Base-by-base conservation (phyloP, 2,113 vertebrate species). In the Pollachius pollachius region DNA sequence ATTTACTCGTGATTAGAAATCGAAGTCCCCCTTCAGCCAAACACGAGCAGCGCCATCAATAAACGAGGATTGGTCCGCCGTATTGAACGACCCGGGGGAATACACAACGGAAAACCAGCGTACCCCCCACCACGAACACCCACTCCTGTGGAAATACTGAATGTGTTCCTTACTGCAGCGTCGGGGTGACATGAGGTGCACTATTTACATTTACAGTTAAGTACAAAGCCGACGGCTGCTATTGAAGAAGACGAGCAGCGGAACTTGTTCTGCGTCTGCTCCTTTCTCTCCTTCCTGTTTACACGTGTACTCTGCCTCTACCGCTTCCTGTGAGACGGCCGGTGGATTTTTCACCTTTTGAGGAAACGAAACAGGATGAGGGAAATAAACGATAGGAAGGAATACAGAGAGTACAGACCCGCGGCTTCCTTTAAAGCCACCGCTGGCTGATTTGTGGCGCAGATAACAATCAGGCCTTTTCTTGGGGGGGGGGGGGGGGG, bases 401-500 rank as follows among this genome's bases (percentile, higher is more conserved):
- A 25, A 27, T n/a, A n/a, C 21, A 63, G 58, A 67, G 54, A 52
- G 18, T n/a, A 18, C 30, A 52, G 62, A 57, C 37, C 8, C 56
- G 25, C 56, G 30, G 12, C 9, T 19, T 5, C 30, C 16, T 19
- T 62, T 58, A 67, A 70, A 18, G 56, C 65, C 9, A 16, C 19
- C 8, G 30, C 30, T 30, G 57, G 15, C 54, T 62, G 62, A 74
- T 71, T 69, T 18, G 62, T 73, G 30, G 58, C 64, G 60, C 27
- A 67, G 66, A 60, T 72, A 81, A 81, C 54, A 61, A 71, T 70
- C 30, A 30, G 30, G 30, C 30, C 30, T 72, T 63, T 52, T 37
- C 68, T 9, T 41, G 25, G 72, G 72, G 75, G 75, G 57, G 72
- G 72, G 60, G 68, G 57, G 72, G 72, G 60, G 68, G 57, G 72